Base-by-base conservation (phyloP, 2,113 vertebrate species). In the Numenius arquata region DNA sequence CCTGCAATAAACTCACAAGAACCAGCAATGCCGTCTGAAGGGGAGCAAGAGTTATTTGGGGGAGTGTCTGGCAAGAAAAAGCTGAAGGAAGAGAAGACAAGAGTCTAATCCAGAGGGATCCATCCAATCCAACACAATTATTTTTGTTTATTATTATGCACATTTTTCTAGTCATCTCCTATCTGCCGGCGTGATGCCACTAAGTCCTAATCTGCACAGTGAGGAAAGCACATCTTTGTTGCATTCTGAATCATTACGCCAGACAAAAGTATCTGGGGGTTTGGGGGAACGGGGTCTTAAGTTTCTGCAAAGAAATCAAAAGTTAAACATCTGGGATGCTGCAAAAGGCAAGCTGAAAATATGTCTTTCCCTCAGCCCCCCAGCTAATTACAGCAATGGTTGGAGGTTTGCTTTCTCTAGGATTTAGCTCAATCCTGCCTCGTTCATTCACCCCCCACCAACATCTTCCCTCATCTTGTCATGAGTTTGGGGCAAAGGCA, bases 341-440 rank as follows among this genome's bases (percentile, higher is more conserved):
- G 78, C 81, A 66, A 15, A 62, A 71, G 43, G 19, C 66, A 75
- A 5, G 18, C 26, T 41, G 89, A 12, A 73, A 92, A 83, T 55
- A 67, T 11, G 7, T 40, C 12, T 29, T 88, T 65, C 52, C 86
- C 61, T 65, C 47, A 47, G 75, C 59, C 47, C 41, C 72, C 26
- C 12, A 4, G 48, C 8, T 50, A 38, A 85, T 76, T 56, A 61
- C 62, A 15, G 30, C 0, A 0, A 12, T 2, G 5, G 15, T 8
- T 0, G 5, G 77, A 40, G 26, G 32, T 38, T 89, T 50, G 36
- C 26, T 20, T 82, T 63, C 48, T 68, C 66, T 26, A 74, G 47
- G 29, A 10, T 74, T 55, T 25, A 32, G 7, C 3, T 87, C 40
- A 22, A 8, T 36, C 53, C 43, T 52, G 17, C 27, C 26, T 82